A percentile compares a stretch with the other conserved stretches of the same genome.
Conservation (phyloP, 1,140 invertebrate genomes). For the Dysdera silvatica region DNA sequence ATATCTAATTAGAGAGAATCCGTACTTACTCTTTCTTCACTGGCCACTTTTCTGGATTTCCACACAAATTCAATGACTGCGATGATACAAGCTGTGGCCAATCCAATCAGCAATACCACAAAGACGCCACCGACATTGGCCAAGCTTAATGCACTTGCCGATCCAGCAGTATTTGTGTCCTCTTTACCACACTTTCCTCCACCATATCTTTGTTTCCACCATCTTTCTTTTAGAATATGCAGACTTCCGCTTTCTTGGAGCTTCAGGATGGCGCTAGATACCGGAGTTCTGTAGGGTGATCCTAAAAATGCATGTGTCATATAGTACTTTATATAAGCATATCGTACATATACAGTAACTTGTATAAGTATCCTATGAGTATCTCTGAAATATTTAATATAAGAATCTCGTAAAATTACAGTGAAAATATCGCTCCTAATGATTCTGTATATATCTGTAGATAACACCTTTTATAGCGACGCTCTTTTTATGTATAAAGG, state of each 20-base stretch:
- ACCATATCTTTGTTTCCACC: constrained; percentile 40
- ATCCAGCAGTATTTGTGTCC: constrained; percentile 30
- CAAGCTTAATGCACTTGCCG: constrained; percentile 41
- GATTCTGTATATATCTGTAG: too few species aligned
- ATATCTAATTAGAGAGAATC: too few species aligned
- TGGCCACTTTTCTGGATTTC: constrained; percentile 35
- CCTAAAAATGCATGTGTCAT: too few species aligned
- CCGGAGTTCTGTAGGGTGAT: constrained; percentile 45
- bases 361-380: too few species aligned
- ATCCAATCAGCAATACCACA: constrained; percentile 44
- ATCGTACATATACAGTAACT: too few species aligned
- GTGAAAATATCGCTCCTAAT: too few species aligned
- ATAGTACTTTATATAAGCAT: too few species aligned
- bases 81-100: constrained; percentile 36
- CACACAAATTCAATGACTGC: constrained; percentile 39
- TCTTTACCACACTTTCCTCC: constrained; percentile 28
- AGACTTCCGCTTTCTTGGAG: constrained; percentile 48
- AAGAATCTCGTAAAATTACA: too few species aligned
- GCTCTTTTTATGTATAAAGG: too few species aligned
- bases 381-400: too few species aligned
- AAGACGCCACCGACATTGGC: constrained; percentile 49
- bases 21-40: constrained; percentile 31
- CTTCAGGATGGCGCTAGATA: constrained; percentile 46
- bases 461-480: too few species aligned
- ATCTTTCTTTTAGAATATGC: constrained; percentile 44